These are phyloP conservation scores for Cassiopea andromeda DNA, from an alignment of 30 jellyfish, hydroid and myxozoan species.

Conservation along the genomic window DNA sequence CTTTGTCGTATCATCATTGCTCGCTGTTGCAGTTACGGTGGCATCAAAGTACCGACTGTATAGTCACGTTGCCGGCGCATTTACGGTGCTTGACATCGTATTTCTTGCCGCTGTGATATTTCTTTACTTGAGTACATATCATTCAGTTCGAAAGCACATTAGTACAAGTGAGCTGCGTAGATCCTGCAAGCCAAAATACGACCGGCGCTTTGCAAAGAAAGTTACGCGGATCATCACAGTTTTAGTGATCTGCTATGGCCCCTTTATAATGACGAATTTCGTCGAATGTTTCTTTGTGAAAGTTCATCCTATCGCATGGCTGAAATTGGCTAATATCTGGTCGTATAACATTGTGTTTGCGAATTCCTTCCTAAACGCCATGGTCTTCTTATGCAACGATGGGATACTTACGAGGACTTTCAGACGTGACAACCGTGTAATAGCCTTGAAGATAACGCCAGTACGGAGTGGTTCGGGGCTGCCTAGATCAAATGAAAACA, in stretches of 20 bases:
- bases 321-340: conserved; percentile 46
- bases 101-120: conserved; percentile 42
- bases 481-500: background rate
- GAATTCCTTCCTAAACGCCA: conserved; percentile 61
- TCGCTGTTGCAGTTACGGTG: conserved; percentile 53
- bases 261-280: conserved; percentile 54
- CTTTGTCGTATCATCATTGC: conserved; percentile 5
- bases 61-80: conserved; percentile 26
- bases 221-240: conserved; percentile 45
- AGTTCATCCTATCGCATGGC: background rate
- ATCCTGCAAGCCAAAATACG: conserved; percentile 28
- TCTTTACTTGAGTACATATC: conserved; percentile 51
- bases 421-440: background rate
- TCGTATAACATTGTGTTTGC: conserved; percentile 52
- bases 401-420: background rate
- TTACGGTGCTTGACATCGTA: conserved; percentile 46
- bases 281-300: conserved; percentile 8
- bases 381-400: conserved; percentile 47
- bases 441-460: conserved; percentile 6
- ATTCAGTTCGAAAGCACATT: conserved; percentile 47
- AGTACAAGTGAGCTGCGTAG: conserved; percentile 51
- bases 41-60: conserved; percentile 29
- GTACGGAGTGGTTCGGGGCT: background rate
- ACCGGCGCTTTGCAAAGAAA: conserved; percentile 58
- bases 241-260: conserved; percentile 69